These are phyloP conservation scores for Anhinga rufa DNA, from an alignment of 2,113 vertebrate genomes.

Conservation along the genomic window DNA sequence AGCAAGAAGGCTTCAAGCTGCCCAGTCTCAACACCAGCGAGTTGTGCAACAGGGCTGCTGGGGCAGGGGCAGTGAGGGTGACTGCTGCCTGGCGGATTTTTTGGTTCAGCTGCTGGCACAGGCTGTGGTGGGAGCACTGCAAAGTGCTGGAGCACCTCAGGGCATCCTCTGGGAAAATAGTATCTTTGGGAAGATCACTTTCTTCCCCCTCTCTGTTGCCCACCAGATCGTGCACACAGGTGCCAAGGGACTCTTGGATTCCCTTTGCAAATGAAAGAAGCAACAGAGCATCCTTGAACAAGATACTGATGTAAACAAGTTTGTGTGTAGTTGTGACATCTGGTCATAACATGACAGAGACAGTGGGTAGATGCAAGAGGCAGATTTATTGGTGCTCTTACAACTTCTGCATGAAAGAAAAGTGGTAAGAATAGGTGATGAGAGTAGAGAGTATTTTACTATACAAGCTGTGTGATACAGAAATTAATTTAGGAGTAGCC, in stretches of 20 bases:
- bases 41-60: not conserved
- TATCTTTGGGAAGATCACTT: not conserved
- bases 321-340: not conserved
- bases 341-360: not conserved
- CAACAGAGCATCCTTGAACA: not conserved
- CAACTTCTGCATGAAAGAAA: not conserved
- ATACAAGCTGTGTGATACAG: not conserved
- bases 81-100: rapidly evolving
- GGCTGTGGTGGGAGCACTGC: not conserved
- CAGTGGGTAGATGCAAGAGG: not conserved
- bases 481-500: not conserved
- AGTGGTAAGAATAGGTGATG: not conserved
- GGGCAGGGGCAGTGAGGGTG: not conserved
- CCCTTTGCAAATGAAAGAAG: not conserved
- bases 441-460: not conserved
- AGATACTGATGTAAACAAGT: not conserved
- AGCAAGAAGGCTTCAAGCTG: not conserved
- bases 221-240: not conserved
- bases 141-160: not conserved
- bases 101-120: not conserved
- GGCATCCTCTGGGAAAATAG: not conserved
- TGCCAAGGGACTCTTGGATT: not conserved
- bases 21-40: not conserved
- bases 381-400: not conserved
- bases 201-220: not conserved